phyloP scores from a whole-genome alignment of 2,888 invertebrate species.

The Diadromus collaris region DNA sequence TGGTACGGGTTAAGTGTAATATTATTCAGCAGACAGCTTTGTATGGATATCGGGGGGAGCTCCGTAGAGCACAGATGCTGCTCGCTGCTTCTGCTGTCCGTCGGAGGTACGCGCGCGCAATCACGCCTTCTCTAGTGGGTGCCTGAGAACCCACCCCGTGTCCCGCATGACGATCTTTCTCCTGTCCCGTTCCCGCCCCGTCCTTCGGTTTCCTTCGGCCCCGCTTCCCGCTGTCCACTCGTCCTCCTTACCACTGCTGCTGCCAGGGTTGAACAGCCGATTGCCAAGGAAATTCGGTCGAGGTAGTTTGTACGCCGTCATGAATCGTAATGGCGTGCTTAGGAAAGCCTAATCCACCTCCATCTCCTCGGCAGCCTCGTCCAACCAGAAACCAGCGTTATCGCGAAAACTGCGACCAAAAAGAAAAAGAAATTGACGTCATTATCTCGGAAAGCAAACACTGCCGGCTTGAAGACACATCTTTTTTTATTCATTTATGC shows the following conservation, averaged over 20 bases:
- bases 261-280: constrained; percentile 41
- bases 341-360: constrained; percentile 47
- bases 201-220: constrained; percentile 9
- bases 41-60: constrained; percentile 77
- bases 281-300: constrained; percentile 37
- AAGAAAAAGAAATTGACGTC: not conserved
- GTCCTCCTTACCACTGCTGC: constrained; percentile 51
- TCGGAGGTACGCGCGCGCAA: constrained; percentile 69
- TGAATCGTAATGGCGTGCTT: constrained; percentile 76
- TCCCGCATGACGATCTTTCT: constrained; percentile 62
- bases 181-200: constrained; percentile 51
- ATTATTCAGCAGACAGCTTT: constrained; percentile 80
- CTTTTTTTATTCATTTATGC: constrained; percentile 5
- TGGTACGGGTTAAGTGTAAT: constrained; percentile 79
- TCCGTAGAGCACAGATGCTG: constrained; percentile 78
- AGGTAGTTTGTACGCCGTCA: constrained; percentile 67
- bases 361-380: not conserved
- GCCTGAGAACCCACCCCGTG: constrained; percentile 73
- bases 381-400: not conserved
- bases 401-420: not conserved
- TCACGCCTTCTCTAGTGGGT: constrained; percentile 72
- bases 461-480: not conserved
- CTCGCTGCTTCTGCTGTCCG: constrained; percentile 65
- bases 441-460: not conserved
- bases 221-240: constrained; percentile 2